Base-by-base conservation (phyloP, 2,888 invertebrate species). In the Mythimna impura region DNA sequence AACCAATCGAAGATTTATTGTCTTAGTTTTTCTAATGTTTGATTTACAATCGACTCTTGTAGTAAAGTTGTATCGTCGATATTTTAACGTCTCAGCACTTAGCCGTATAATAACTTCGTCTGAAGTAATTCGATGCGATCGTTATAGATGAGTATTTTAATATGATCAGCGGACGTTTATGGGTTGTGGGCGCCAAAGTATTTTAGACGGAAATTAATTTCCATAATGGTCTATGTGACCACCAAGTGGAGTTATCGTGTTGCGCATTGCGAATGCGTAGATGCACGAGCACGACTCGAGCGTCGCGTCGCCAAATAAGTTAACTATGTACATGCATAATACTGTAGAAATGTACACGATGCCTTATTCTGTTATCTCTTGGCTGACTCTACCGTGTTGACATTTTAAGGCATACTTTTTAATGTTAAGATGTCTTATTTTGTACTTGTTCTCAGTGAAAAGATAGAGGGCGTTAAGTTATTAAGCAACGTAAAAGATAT, bases 161-260 rank as follows among this genome's bases (percentile, higher is more conserved):
- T 83, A 81, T 74, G 73, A 76, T 68, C 64, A 73, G 78, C 65
- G 66, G 79, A 74, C 78, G 61, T 84, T 84, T 80, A 86, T 73
- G 70, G 73, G 55, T 78, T 76, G 77, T 81, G 78, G 83, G 83
- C 82, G 81, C 81, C 85, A 67, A 80, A 83, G 83, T 81, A 79
- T 84, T 83, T 88, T 79, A 85, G 84, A 83, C 86, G 88, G 88
- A 89, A 88, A 87, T 88, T 84, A 88, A 88, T 86, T 82, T 86
- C 85, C 88, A 89, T 88, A 89, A 86, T 88, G 80, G 83, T 82
- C 74, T 78, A 76, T 81, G 80, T 83, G 84, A 84, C 80, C 80
- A 82, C 76, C 76, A 78, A 76, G 80, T 85, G 77, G 80, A 84
- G 81, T 84, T 74, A 78, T 73, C 81, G 80, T 76, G 85, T 79